Base-by-base conservation (phyloP, 2,888 invertebrate species). In the Mythimna albipuncta region DNA sequence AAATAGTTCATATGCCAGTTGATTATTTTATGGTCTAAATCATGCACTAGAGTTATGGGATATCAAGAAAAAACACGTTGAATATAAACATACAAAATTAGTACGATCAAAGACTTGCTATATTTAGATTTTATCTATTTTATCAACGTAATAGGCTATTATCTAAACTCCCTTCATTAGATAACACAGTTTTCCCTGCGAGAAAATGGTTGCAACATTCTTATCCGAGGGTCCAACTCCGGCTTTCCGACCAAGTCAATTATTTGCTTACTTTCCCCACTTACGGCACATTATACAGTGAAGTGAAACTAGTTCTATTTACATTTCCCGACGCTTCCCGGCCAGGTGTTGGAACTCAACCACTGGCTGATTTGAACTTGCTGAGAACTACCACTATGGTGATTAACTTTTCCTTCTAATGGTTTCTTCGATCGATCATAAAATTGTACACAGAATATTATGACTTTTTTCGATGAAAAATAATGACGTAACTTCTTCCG, bases 281-380 rank as follows among this genome's bases (percentile, higher is more conserved):
- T 73, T 64, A 73, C 52, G 54, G 52, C 59, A 72, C 57, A 64
- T 63, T 69, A 68, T 38, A 66, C 55, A 52, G 72, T 35, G 55
- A 41, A 73, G 58, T 72, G 61, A 66, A 82, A 80, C 80, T 69
- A 41, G 80, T 80, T 82, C 73, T 69, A 82, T 80, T 82, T 78
- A 73, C 82, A 80, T 82, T 82, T 82, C 69, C 82, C 82, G 66
- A 62, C 77, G 73, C 44, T 67, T 64, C 64, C 58, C 35, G 58
- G 54, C 69, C 74, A 54, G 72, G 61, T 72, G 61, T 66, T 66
- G 59, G 52, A 59, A 64, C 62, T 79, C 50, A 58, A 75, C 61
- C 32, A 57, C 58, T 52, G 58, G 57, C 57, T 44, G 71, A 79
- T 66, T 76, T 66, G 10, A 71, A 76, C 35, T 59, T 63, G 47